Conservation (phyloP, 2,113 vertebrate species). For the Aviceda subcristata region DNA sequence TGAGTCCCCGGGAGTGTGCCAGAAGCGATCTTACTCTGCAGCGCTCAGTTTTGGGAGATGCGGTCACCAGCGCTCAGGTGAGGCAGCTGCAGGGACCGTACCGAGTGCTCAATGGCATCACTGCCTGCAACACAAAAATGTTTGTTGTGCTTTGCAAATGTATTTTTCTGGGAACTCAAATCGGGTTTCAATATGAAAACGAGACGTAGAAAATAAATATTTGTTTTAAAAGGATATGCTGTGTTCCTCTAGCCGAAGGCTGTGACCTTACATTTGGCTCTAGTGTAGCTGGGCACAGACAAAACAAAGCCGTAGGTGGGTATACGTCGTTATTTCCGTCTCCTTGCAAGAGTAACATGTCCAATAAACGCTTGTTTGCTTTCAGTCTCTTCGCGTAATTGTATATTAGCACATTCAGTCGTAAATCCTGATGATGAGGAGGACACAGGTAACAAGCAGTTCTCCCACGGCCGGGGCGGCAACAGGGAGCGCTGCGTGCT, state of each 20-base stretch:
- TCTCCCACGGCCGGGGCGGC: neutral
- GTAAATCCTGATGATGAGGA: accelerated
- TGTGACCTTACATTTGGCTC: accelerated
- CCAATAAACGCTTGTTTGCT: accelerated
- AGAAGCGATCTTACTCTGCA: no score
- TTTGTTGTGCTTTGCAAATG: no score
- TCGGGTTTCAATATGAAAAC: neutral
- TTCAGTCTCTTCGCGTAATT: neutral
- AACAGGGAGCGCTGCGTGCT: accelerated
- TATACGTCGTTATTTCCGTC: accelerated
- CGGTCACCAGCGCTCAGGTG: neutral
- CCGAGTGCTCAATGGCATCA: accelerated
- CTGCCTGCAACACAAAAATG: neutral
- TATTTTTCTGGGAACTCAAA: neutral
- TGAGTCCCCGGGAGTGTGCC: accelerated
- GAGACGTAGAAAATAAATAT: neutral
- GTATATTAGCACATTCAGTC: accelerated
- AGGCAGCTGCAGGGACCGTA: accelerated
- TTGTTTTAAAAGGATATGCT: neutral
- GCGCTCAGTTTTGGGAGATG: neutral
- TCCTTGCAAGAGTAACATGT: neutral
- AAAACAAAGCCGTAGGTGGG: accelerated
- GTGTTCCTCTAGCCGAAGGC: neutral
- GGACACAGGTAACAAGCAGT: accelerated
- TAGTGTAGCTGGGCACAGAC: accelerated